Evolutionary conservation across 2,888 invertebrate genomes (phyloP), one percentile per base, ranked within the genome.

Genomic region (Alviniconcha strummeri): DNA sequence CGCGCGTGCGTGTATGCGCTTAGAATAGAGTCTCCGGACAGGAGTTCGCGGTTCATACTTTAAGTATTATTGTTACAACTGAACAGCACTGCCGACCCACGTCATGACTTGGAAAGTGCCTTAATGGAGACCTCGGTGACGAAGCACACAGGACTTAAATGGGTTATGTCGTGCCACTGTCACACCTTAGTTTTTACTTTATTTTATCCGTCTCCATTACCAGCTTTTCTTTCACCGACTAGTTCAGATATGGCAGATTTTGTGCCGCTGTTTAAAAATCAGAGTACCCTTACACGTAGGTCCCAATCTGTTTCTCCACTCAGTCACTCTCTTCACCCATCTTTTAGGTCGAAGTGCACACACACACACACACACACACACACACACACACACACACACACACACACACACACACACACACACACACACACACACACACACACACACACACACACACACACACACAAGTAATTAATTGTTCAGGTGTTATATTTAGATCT

Each of bases 371-470:
- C n/a, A 55, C 74, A 56, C 72, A 17, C 72, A 71, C 56, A 71
- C 81, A 71, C 81, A 71, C 74, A 71, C 81, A 54, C 81, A 71
- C 81, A 71, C 56, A 71, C 81, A 71, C 72, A 57, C 80, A 57
- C 80, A 57, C 80, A 71, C 71, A 54, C 67, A 60, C 67, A 64
- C 79, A 54, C 52, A 60, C 67, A 67, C 80, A 67, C 80, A 52
- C 80, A 67, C 80, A 52, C 80, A 67, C 80, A 67, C 69, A 54
- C 67, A 60, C 67, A 64, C 79, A 54, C 52, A 60, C 67, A 67
- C 80, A 36, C 72, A 36, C 72, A 36, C 72, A 36, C 72, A 36
- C 72, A 36, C 72, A 60, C 60, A 60, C 13, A 11, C 60, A 60
- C 36, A 36, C 36, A 36, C 36, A 36, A 36, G 36, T 36, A 36